Conservation (phyloP, 2,797 vertebrate species). For the Acestrorhynchus altus region DNA sequence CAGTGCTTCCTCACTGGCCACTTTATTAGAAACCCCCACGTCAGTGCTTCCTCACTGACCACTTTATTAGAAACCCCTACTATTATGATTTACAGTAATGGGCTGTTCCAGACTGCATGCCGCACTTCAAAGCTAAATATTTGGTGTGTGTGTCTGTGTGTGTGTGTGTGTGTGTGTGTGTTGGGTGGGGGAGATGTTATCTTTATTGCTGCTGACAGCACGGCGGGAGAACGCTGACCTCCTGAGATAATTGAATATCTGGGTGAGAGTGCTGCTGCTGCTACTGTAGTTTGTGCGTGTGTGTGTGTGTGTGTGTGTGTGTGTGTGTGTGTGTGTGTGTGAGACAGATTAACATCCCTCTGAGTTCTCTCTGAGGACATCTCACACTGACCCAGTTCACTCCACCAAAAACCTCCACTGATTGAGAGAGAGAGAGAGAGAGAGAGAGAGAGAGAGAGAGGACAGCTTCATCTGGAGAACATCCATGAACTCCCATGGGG, state of each 20-base stretch:
- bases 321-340: constrained; percentile 30
- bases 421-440: background rate
- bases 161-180: constrained; percentile 8
- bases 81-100: no score
- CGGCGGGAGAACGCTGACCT: constrained; percentile 43
- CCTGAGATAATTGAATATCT: constrained; percentile 53
- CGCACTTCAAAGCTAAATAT: background rate
- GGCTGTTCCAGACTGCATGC: background rate
- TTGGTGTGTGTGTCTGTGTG: background rate
- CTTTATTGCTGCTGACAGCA: constrained; percentile 36
- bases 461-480: no score
- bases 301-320: background rate
- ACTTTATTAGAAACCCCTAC: no score
- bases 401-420: background rate
- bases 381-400: background rate
- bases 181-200: constrained; percentile 13
- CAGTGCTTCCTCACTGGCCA: no score
- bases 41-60: no score
- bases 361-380: background rate
- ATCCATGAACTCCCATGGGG: background rate
- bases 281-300: background rate
- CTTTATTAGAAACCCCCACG: no score
- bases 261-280: constrained; percentile 5
- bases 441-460: no score
- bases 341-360: background rate